Base-by-base conservation (phyloP, 2,797 vertebrate species). In the Chaetodon trifasciatus region DNA sequence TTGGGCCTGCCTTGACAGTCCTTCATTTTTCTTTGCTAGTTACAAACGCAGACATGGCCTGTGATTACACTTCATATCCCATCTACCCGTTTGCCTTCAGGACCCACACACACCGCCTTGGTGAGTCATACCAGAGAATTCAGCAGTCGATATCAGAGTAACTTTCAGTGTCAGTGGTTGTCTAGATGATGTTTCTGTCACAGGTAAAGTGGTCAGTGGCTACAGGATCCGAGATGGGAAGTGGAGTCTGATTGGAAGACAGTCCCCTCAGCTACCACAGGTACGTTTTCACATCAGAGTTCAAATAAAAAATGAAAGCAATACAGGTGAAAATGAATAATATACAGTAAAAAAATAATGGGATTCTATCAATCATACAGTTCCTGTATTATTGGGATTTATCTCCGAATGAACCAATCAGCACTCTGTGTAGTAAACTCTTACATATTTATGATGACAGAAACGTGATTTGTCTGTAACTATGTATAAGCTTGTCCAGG, bases 21-120 rank as follows among this genome's bases (percentile, higher is more conserved):
- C 21, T 32, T 17, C 1, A 2, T 49, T 75, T 63, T 21, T 50
- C 82, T 88, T 88, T 91, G 62, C 81, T 92, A 99, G 98, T 95
- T 72, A 97, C 98, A 65, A 95, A 99, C 89, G 96, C 97, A 84
- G 98, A 99, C 91, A 94, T 99, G 52, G 96, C 97, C 57, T 99
- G 98, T 90, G 92, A 93, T 64, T 99, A 98, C 89, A 90, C 89
- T 57, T 97, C 95, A 8, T 96, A 95, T 87, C 96, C 97, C 62
- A 98, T 99, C 95, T 97, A 98, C 87, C 96, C 98, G 0, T 99
- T 99, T 95, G 97, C 97, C 92, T 99, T 98, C 89, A 96, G 98
- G 95, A 98, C 98, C 65, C 98, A 99, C 88, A 99, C 98, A 32
- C 98, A 99, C 84, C 95, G 74, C 63, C 95, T 99, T 60, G 98